A percentile compares a stretch with the other conserved stretches of the same genome.
phyloP scores from a whole-genome alignment of 2,888 invertebrate species.

The Troides oblongomaculatus region DNA sequence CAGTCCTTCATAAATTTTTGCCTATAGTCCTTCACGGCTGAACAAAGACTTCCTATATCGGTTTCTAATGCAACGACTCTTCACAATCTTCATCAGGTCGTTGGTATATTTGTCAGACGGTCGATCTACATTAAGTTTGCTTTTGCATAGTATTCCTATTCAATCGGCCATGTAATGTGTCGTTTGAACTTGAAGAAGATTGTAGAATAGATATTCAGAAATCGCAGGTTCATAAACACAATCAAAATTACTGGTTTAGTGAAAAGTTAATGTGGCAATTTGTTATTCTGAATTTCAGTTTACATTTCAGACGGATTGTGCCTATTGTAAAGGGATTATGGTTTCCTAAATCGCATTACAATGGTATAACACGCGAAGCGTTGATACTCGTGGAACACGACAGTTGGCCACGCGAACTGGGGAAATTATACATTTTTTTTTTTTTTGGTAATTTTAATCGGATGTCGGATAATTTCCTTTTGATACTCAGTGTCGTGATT shows the following conservation, averaged over 20 bases:
- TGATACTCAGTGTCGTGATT: slow-evolving; percentile 30
- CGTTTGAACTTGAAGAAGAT: neutral
- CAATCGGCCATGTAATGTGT: neutral
- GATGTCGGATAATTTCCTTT: slow-evolving; percentile 26
- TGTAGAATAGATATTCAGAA: neutral
- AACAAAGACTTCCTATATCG: no score
- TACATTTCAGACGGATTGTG: slow-evolving; percentile 57
- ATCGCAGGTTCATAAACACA: neutral
- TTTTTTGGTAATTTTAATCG: slow-evolving; percentile 31
- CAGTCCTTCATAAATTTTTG: no score
- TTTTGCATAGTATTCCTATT: no score
- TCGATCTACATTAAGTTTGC: no score
- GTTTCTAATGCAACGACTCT: no score
- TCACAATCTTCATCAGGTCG: no score
- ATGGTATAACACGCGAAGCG: slow-evolving; percentile 69
- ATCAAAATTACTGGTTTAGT: slow-evolving; percentile 30
- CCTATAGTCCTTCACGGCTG: no score
- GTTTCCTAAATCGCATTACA: slow-evolving; percentile 72
- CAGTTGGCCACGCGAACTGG: slow-evolving; percentile 55
- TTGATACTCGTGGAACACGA: slow-evolving; percentile 60
- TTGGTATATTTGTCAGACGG: no score
- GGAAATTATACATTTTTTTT: slow-evolving; percentile 41
- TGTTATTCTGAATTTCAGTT: slow-evolving; percentile 64
- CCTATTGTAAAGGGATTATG: slow-evolving; percentile 68
- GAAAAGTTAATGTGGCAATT: slow-evolving; percentile 36